These are phyloP conservation scores for Cephus pulcher DNA, from an alignment of 2,888 invertebrate genomes.

Conservation along the genomic window DNA sequence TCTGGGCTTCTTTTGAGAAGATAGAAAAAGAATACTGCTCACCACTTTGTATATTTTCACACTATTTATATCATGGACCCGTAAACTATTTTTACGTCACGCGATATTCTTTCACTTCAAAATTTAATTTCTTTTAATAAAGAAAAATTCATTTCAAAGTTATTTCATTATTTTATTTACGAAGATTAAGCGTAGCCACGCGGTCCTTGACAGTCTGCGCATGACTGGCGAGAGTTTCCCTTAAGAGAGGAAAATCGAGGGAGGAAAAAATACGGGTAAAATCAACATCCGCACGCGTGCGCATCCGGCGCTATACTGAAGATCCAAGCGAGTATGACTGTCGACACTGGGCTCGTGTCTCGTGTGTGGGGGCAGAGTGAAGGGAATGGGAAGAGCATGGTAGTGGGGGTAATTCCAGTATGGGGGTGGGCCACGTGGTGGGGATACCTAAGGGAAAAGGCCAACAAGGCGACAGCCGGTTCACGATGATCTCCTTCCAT, in stretches of 20 bases:
- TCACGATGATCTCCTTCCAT: constrained; percentile 42
- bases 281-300: constrained; percentile 50
- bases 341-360: constrained; percentile 34
- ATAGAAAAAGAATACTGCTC: neutral
- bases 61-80: neutral
- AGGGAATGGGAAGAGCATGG: constrained; percentile 6
- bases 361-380: constrained; percentile 15
- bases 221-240: neutral
- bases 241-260: neutral
- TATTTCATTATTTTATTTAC: neutral
- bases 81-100: neutral
- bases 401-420: constrained; percentile 7
- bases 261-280: neutral
- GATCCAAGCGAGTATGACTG: constrained; percentile 43
- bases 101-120: neutral
- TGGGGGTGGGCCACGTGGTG: constrained; percentile 14
- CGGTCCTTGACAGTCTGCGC: neutral
- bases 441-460: constrained; percentile 22
- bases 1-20: neutral
- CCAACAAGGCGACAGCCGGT: constrained; percentile 54
- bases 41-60: neutral
- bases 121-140: neutral
- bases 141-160: neutral
- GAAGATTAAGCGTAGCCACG: neutral
- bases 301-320: constrained; percentile 61